These are phyloP conservation scores for Chinchilla lanigera DNA, from an alignment of 2,113 vertebrate genomes.

Conservation along the genomic window DNA sequence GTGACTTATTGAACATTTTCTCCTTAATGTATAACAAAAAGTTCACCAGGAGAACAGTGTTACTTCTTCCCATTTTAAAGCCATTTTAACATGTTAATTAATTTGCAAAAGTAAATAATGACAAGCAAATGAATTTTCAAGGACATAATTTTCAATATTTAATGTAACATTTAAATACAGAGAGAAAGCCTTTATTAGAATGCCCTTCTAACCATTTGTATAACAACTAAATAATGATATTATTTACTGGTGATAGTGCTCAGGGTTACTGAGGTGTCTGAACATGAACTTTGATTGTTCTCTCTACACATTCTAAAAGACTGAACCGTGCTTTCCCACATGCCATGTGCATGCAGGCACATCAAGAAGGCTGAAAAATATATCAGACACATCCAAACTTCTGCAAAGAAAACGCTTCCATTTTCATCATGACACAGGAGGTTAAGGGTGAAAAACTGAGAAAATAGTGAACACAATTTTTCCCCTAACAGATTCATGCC, in stretches of 20 bases:
- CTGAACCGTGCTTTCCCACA: not conserved
- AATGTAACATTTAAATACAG: not conserved
- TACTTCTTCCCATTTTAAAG: constrained; percentile 45
- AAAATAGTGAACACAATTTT: constrained; percentile 50
- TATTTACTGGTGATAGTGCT: not conserved
- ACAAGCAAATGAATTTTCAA: constrained; percentile 56
- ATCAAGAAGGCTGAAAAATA: not conserved
- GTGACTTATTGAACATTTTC: constrained; percentile 7
- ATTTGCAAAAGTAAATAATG: constrained; percentile 33
- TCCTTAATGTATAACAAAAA: constrained; percentile 40
- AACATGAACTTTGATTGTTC: not conserved
- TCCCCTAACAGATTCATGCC: not conserved
- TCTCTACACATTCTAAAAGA: not conserved
- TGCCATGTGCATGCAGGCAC: not conserved
- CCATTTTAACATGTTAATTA: constrained; percentile 42
- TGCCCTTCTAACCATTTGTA: constrained; percentile 3
- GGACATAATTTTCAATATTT: constrained; percentile 3
- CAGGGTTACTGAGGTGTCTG: not conserved
- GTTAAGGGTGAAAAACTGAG: constrained; percentile 1
- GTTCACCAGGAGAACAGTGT: not conserved
- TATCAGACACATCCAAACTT: not conserved
- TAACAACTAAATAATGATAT: not conserved
- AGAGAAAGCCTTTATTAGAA: not conserved
- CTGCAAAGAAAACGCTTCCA: constrained; percentile 39
- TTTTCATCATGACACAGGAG: constrained; percentile 18